Evolutionary conservation across 2,113 vertebrate genomes (phyloP), one percentile per base, ranked within the genome.

Genomic region (Calyptomena viridis): DNA sequence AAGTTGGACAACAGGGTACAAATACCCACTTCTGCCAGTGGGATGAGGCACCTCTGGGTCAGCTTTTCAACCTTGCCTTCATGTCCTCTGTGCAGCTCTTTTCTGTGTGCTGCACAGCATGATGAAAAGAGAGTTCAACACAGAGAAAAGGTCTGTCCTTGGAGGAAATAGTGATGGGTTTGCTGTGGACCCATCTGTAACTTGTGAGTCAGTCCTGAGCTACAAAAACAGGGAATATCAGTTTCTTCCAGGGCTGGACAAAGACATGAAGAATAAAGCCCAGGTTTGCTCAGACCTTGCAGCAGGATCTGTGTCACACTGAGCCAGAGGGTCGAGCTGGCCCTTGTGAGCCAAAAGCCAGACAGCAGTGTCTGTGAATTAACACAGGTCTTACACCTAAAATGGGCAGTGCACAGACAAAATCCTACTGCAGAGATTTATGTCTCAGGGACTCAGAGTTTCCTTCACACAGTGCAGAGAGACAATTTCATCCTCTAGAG

Each of bases 81-180:
- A 4, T 30, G 21, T 33, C 9, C 30, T 47, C 14, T 12, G 46
- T 81, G n/a, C 35, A 62, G 46, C 6, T 20, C 47, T 68, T 47
- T 52, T 12, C 27, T 31, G 27, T 15, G 35, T 39, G 21, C 50
- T 69, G 24, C 82, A 24, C 30, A 50, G 17, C 3, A 3, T 23
- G 47, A n/a, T 37, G 42, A 20, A 49, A 55, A 58, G 0, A 0
- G 30, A 69, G 12, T 9, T n/a, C 16, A 52, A 1, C 7, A 9
- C 14, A 27, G 27, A 47, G 27, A 22, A 37, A 55, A n/a, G 19
- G 18, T 22, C 15, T 19, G 9, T 53, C 11, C 28, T 64, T 60
- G 9, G 19, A 69, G 46, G 42, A 28, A 66, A 21, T 37, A 35
- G 46, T 9, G 14, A 6, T 44, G 84, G 40, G 8, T 33, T 42